phyloP scores from a whole-genome alignment of 2,113 vertebrate species.

The Platanista minor region DNA sequence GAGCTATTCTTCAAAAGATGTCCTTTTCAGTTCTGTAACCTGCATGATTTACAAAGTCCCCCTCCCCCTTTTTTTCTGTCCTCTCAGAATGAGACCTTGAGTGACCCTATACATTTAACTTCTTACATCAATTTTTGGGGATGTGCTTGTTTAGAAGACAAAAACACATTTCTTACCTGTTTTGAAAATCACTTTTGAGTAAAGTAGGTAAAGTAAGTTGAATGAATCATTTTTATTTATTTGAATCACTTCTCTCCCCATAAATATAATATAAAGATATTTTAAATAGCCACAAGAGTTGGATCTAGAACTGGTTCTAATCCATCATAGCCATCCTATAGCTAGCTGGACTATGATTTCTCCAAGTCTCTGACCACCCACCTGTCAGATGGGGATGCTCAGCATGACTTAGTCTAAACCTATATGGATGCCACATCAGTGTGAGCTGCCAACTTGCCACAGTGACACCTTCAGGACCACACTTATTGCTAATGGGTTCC shows the following conservation, averaged over 20 bases:
- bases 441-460: background rate
- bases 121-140: background rate
- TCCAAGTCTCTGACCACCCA: accelerated
- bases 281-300: background rate
- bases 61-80: background rate
- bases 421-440: background rate
- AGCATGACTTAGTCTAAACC: background rate
- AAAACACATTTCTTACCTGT: background rate
- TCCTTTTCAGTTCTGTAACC: conserved; percentile 52
- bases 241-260: background rate
- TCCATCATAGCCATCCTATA: background rate
- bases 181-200: background rate
- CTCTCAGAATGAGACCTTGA: conserved; percentile 37
- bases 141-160: background rate
- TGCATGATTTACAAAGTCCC: conserved; percentile 59
- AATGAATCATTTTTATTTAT: conserved; percentile 5
- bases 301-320: background rate
- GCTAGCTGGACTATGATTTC: background rate
- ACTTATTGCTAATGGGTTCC: background rate
- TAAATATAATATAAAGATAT: background rate
- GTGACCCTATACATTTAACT: conserved; percentile 38
- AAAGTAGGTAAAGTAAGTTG: background rate
- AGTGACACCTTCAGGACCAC: background rate
- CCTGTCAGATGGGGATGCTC: background rate
- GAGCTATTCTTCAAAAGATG: conserved; percentile 69